Conservation (phyloP, 2,888 invertebrate genomes). For the Pseudococcus longispinus region DNA sequence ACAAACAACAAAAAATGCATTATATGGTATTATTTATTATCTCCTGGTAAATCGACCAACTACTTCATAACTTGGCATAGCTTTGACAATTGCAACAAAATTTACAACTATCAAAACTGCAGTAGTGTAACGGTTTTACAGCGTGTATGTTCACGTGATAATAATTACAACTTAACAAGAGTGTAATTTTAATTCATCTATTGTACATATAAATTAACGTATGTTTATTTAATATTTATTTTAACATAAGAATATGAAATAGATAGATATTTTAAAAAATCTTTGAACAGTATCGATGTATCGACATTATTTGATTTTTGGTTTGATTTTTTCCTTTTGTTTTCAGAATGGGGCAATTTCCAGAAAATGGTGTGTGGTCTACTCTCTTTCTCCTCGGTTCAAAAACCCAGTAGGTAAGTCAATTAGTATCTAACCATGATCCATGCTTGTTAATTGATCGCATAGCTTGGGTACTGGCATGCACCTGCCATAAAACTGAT, state of each 20-base stretch:
- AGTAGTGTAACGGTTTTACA: not conserved
- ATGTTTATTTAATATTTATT: not conserved
- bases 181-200: not conserved
- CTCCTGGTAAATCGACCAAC: not conserved
- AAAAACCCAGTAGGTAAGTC: not conserved
- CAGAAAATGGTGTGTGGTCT: not conserved
- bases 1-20: not conserved
- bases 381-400: not conserved
- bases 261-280: no score
- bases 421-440: not conserved
- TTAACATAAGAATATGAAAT: no score
- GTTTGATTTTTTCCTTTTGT: not conserved
- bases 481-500: not conserved
- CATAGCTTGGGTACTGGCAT: not conserved
- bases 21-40: not conserved
- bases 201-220: not conserved
- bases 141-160: not conserved
- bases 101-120: not conserved
- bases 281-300: no score
- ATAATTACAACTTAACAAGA: not conserved
- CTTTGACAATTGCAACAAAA: not conserved
- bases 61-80: not conserved
- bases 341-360: not conserved
- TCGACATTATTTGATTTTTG: not conserved
- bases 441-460: not conserved